These are phyloP conservation scores for Embiotoca jacksoni DNA, from an alignment of 2,113 vertebrate species.

Conservation along the genomic window DNA sequence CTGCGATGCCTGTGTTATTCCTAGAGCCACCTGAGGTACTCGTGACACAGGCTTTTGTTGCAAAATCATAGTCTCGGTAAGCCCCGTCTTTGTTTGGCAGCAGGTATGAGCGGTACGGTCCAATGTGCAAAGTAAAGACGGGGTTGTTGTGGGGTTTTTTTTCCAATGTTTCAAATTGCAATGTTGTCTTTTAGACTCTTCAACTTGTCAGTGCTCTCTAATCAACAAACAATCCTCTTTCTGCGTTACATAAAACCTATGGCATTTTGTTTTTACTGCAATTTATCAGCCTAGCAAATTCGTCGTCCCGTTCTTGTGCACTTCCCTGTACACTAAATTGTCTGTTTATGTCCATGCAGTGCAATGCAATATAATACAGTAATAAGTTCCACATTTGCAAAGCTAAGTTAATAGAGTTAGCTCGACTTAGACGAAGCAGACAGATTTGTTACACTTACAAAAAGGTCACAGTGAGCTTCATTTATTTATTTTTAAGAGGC, in stretches of 20 bases:
- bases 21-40: constrained; percentile 3
- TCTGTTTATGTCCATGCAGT: not conserved
- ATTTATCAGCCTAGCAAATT: not conserved
- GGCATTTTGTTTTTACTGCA: not conserved
- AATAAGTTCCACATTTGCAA: not conserved
- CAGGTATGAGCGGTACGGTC: not conserved
- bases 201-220: not conserved
- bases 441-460: not conserved
- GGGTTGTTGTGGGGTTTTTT: too few relatives aligned
- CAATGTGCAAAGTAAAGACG: not conserved
- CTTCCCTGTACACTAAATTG: not conserved
- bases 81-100: not conserved
- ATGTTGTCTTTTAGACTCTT: too few relatives aligned
- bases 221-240: not conserved
- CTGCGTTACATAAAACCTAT: not conserved
- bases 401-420: not conserved
- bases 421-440: not conserved
- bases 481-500: not conserved
- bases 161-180: too few relatives aligned
- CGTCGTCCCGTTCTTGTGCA: not conserved
- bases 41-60: constrained; percentile 17
- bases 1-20: not conserved
- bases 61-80: not conserved
- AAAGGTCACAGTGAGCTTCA: not conserved
- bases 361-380: not conserved